These are phyloP conservation scores for Acholoe squamosa DNA, from an alignment of 2,888 invertebrate species.

Conservation along the genomic window DNA sequence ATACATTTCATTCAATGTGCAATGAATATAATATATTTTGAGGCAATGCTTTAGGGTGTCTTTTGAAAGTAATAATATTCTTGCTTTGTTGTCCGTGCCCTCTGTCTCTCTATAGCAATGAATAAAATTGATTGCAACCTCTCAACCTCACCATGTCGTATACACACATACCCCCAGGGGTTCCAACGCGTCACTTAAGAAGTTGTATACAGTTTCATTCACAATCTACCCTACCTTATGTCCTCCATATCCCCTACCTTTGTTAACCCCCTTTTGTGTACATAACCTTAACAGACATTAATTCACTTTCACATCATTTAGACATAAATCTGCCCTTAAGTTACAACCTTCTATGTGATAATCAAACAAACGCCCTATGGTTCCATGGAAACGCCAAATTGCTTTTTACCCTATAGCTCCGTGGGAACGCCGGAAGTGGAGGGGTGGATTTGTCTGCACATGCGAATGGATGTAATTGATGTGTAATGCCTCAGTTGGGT, in stretches of 20 bases:
- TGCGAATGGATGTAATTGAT: neutral
- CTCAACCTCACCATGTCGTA: neutral
- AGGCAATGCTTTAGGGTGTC: too few species aligned
- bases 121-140: slow-evolving; percentile 27
- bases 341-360: too few species aligned
- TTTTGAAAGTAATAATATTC: too few species aligned
- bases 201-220: neutral
- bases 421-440: neutral
- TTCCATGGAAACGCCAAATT: neutral
- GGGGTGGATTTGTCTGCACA: neutral
- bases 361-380: too few species aligned
- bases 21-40: too few species aligned
- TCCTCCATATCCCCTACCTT: neutral
- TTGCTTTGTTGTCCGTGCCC: too few species aligned
- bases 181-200: neutral
- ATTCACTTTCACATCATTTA: too few species aligned
- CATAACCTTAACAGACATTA: too few species aligned
- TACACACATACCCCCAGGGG: slow-evolving; percentile 8
- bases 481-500: neutral
- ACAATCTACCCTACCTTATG: neutral
- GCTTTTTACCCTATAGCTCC: neutral
- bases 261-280: too few species aligned
- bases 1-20: too few species aligned
- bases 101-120: neutral
- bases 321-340: too few species aligned